These are phyloP conservation scores for Nomada fabriciana DNA, from an alignment of 2,888 invertebrate species.

Conservation along the genomic window DNA sequence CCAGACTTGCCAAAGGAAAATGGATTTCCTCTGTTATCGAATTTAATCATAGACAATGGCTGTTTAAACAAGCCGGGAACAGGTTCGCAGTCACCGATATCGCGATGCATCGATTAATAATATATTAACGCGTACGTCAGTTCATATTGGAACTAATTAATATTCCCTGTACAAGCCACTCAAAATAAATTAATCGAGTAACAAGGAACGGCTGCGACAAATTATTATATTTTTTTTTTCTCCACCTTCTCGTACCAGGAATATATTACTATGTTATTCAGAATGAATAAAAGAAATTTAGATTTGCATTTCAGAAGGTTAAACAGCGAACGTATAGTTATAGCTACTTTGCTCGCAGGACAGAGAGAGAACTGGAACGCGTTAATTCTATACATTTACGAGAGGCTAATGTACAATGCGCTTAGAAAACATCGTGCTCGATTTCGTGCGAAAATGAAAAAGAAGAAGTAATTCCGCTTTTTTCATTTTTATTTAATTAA, in stretches of 20 bases:
- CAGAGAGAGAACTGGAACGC: slow-evolving; percentile 19
- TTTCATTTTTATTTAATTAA: not conserved
- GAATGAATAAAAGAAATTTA: slow-evolving; percentile 3
- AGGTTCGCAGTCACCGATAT: slow-evolving; percentile 16
- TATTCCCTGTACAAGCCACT: slow-evolving; percentile 1
- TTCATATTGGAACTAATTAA: slow-evolving; percentile 31
- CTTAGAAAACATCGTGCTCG: not conserved
- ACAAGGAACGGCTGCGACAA: not conserved
- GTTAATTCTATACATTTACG: slow-evolving; percentile 28
- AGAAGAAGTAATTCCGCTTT: not conserved
- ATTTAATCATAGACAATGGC: slow-evolving; percentile 27
- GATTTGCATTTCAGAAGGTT: slow-evolving; percentile 3
- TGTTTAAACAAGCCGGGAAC: not conserved
- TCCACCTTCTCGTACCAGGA: not conserved
- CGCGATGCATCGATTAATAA: slow-evolving; percentile 44
- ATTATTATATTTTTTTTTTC: not conserved
- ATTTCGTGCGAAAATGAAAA: not conserved
- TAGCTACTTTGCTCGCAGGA: slow-evolving; percentile 1
- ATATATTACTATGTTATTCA: not conserved
- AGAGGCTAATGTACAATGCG: slow-evolving; percentile 16
- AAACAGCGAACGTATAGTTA: not conserved
- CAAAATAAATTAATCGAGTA: slow-evolving; percentile 17
- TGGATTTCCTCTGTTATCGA: slow-evolving; percentile 3
- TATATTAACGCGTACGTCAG: slow-evolving; percentile 37
- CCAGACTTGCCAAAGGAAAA: slow-evolving; percentile 2